Evolutionary conservation across 2,888 invertebrate genomes (phyloP).

Genomic region (Rhopalosiphum nymphaeae): DNA sequence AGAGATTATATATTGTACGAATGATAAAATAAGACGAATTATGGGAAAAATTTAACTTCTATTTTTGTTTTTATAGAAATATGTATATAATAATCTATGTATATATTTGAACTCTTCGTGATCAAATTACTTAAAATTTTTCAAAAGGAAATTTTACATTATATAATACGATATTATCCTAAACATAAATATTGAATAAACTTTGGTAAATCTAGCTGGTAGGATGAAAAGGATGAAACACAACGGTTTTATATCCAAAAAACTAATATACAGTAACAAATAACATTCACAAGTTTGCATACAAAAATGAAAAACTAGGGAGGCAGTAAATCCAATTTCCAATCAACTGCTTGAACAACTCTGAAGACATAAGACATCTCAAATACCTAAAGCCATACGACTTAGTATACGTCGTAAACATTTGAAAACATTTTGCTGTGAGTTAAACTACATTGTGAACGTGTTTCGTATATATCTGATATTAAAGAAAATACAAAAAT

Average conservation of each 20-base stretch:
- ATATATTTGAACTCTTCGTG: background rate
- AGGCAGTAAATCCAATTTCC: background rate
- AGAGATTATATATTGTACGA: background rate
- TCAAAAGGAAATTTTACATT: background rate
- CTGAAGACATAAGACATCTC: background rate
- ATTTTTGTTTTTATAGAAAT: background rate
- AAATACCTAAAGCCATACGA: background rate
- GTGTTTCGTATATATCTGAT: background rate
- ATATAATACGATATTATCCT: background rate
- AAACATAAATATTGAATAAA: background rate
- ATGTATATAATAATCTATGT: background rate
- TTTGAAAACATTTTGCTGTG: background rate
- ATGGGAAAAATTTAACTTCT: background rate
- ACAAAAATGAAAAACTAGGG: background rate
- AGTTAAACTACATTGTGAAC: background rate
- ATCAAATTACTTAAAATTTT: background rate
- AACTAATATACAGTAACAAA: background rate
- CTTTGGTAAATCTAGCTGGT: background rate
- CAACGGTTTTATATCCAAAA: background rate
- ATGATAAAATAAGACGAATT: background rate
- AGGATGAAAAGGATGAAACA: background rate
- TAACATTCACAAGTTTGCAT: background rate
- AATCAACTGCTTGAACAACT: background rate
- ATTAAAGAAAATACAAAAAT: background rate
- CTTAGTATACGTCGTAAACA: background rate